These are phyloP conservation scores for Halcyon malimbica DNA, from an alignment of 2,113 vertebrate species.

Conservation along the genomic window DNA sequence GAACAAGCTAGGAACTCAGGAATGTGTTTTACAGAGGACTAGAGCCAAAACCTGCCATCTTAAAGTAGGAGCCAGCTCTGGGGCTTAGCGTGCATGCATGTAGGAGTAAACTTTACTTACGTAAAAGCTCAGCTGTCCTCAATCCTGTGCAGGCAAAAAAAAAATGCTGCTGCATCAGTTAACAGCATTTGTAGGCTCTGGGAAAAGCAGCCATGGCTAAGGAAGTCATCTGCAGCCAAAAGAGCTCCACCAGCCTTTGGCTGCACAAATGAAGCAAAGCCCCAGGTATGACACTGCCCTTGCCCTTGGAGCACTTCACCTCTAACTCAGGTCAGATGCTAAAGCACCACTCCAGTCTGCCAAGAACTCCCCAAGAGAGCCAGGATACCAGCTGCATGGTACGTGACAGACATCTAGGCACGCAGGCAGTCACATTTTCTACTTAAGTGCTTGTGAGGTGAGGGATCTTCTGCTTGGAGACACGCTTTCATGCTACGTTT, in stretches of 20 bases:
- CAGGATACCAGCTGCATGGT: neutral
- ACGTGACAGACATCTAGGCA: rapidly evolving
- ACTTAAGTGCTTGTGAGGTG: neutral
- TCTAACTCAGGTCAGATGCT: neutral
- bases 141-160: neutral
- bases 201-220: neutral
- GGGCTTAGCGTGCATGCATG: neutral
- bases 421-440: neutral
- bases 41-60: neutral
- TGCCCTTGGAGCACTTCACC: neutral
- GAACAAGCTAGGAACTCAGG: neutral
- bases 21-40: neutral
- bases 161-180: neutral
- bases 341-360: neutral
- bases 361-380: neutral
- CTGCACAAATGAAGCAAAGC: neutral
- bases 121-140: slow-evolving; percentile 13
- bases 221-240: neutral
- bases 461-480: neutral
- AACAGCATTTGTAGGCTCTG: neutral
- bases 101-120: neutral
- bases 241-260: neutral
- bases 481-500: rapidly evolving
- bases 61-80: neutral
- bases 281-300: neutral